Base-by-base conservation (phyloP, 2,888 invertebrate species). In the Dryocosmus kuriphilus region DNA sequence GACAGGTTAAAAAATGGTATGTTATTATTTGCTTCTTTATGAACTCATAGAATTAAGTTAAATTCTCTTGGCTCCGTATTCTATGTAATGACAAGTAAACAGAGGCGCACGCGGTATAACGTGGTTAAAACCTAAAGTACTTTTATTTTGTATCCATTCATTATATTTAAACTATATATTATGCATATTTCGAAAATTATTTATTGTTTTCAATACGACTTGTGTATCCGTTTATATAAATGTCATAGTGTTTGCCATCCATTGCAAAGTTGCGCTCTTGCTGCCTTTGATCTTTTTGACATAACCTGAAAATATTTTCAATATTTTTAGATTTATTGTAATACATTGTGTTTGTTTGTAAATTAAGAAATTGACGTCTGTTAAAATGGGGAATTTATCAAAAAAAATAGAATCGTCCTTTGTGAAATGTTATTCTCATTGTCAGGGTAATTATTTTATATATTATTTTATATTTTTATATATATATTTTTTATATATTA, bases 31-130 rank as follows among this genome's bases (percentile, higher is more conserved):
- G 51, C n/a, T 46, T 71, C 1, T 1, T 30, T 51, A 32, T 51
- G 1, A 51, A 30, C 11, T 30, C 19, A 19, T 27, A 2, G 2
- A 24, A 46, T 27, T 67, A 16, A 7, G 9, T 65, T 41, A 24
- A 14, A 51, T 51, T 51, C 2, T n/a, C 3, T 22, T 9, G n/a
- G 51, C 9, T 51, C 9, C 8, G 0, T 46, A n/a, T n/a, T 51
- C 51, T 51, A 67, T 27, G 19, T 27, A 30, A 27, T 51, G 71
- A 71, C 51, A 71, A n/a, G 30, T 71, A 51, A 71, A 71, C 71
- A 71, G 46, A 51, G 11, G 27, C 46, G 24, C 46, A 67, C 46
- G 27, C n/a, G 30, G n/a, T 71, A 24, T 11, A 51, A 24, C 30
- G n/a, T 51, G 51, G 41, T 14, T 51, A 51, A n/a, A 51, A 51